A percentile compares a stretch with the other conserved stretches of the same genome.
These are phyloP conservation scores for Drosophila prosaltans DNA, from an alignment of 1,140 invertebrate species.

Conservation along the genomic window DNA sequence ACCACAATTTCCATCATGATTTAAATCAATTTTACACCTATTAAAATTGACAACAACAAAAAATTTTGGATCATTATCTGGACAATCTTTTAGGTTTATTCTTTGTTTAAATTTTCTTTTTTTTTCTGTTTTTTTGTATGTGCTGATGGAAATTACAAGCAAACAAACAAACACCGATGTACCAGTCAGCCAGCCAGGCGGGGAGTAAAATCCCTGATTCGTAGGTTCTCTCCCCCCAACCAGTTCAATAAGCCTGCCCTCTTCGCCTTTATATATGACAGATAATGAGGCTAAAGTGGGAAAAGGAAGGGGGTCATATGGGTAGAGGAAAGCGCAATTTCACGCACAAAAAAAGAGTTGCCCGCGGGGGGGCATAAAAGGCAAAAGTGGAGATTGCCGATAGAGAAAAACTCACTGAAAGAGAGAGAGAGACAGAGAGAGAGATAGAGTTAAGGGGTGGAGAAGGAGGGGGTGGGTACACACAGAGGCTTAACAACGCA, in stretches of 20 bases:
- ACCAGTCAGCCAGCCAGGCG: not conserved
- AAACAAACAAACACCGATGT: slow-evolving; percentile 29
- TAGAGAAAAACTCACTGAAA: not conserved
- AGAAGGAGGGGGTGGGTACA: not conserved
- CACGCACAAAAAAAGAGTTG: slow-evolving; percentile 52
- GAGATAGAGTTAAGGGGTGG: not conserved
- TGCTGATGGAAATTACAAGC: slow-evolving; percentile 33
- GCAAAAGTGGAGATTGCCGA: not conserved
- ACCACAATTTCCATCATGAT: not conserved
- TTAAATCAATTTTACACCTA: slow-evolving; percentile 20
- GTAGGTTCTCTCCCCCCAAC: not conserved
- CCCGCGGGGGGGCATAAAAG: not conserved
- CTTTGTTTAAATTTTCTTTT: slow-evolving; percentile 10
- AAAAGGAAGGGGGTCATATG: not conserved
- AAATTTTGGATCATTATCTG: slow-evolving; percentile 6
- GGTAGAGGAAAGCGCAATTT: slow-evolving; percentile 45
- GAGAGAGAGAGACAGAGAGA: not conserved
- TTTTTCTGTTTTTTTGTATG: slow-evolving; percentile 9
- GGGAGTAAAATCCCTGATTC: slow-evolving; percentile 13
- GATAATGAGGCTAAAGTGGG: slow-evolving; percentile 46
- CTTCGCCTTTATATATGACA: slow-evolving; percentile 4
- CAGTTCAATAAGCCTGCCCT: not conserved
- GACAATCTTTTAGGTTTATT: slow-evolving; percentile 23
- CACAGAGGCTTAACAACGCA: slow-evolving; percentile 69
- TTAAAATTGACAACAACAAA: slow-evolving; percentile 12